Base-by-base conservation (phyloP, 2,888 invertebrate genomes). In the Glyphotaelius pellucidus region DNA sequence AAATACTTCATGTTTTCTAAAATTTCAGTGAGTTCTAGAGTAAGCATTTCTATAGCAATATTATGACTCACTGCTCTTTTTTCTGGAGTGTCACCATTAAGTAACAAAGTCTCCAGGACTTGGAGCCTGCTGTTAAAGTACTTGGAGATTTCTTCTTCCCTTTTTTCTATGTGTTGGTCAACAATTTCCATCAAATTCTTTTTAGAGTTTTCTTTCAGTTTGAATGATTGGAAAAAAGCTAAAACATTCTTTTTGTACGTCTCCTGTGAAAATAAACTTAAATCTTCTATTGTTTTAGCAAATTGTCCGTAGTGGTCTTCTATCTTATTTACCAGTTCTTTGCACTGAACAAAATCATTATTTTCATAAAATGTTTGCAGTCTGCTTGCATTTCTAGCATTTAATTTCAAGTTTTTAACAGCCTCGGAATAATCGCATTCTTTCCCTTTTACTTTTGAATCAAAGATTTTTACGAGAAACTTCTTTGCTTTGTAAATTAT, bases 181-280 rank as follows among this genome's bases (percentile, higher is more conserved):
- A 83, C 83, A 83, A 83, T 83, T 31, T 25, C 38, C 9, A 83
- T 83, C 38, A 83, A 83, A 35, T 83, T 35, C 12, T 83, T 25
- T 35, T 83, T 83, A 35, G 31, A 19, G 25, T 83, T 83, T 83
- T 38, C 83, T 15, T 83, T 83, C 25, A 83, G 14, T 38, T 83
- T 83, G 35, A 83, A 83, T 25, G 83, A 35, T 35, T 32, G 2
- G 25, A 83, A 83, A 25, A 83, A 83, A 83, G 35, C 32, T 7
- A 9, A 9, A 38, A 31, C 5, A 83, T 32, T 38, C 35, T 83
- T 38, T 38, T 32, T 38, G 35, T 83, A 83, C 12, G 32, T 83
- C 32, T 83, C 83, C 83, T 38, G 31, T 32, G 83, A 83, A n/a
- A 83, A 83, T 11, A 83, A 83, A 83, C 83, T 83, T 38, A 83